phyloP scores from a whole-genome alignment of 2,113 vertebrate species.

The Epinephelus fuscoguttatus region DNA sequence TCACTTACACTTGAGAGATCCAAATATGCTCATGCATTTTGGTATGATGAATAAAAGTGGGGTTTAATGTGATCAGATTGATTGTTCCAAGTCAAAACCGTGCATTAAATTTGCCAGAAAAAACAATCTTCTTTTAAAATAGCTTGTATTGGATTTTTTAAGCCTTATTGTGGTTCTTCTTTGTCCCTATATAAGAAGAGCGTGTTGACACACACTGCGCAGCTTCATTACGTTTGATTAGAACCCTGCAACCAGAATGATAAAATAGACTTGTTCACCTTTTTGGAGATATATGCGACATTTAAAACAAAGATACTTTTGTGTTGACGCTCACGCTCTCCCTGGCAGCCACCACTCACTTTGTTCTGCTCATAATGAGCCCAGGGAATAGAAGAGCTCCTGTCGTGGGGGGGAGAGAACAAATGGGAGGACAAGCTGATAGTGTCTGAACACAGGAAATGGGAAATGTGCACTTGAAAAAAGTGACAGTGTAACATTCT shows the following conservation, averaged over 20 bases:
- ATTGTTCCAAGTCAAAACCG: not conserved
- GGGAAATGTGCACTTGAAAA: not conserved
- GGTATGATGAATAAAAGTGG: not conserved
- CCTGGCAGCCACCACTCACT: constrained; percentile 29
- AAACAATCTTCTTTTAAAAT: not conserved
- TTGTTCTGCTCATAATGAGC: constrained; percentile 48
- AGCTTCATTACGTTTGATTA: not conserved
- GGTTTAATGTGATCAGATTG: not conserved
- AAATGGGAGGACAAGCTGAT: constrained; percentile 12
- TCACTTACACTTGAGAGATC: not conserved
- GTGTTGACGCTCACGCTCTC: not conserved
- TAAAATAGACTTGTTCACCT: constrained; percentile 39
- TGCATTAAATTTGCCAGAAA: not conserved
- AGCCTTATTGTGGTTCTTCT: too few relatives aligned
- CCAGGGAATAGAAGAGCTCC: constrained; percentile 23
- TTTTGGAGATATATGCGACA: constrained; percentile 35
- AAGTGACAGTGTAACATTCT: not conserved
- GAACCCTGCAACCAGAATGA: not conserved
- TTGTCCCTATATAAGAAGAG: not conserved
- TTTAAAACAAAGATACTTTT: constrained; percentile 39
- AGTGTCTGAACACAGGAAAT: constrained; percentile 10
- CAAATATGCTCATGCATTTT: not conserved
- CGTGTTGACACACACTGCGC: not conserved
- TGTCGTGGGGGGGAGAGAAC: not conserved
- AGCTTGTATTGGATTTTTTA: too few relatives aligned